Evolutionary conservation across 35 echinoderm and acorn worm genomes (phyloP), one percentile per base, ranked within the genome.

Genomic region (Ptychodera flava): DNA sequence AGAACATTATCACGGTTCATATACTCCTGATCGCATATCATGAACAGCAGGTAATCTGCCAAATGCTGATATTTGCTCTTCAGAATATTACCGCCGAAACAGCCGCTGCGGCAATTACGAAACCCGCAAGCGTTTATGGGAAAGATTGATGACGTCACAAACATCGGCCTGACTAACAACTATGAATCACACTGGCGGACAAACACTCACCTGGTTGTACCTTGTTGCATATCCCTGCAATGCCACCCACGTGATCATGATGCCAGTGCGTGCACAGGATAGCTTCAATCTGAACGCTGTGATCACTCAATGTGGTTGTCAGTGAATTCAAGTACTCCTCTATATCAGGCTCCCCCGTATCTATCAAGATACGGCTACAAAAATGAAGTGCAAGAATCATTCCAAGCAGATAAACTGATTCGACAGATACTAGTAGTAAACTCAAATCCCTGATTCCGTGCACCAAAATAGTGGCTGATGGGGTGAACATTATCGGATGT

Each of bases 221-320:
- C 87, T 82, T 92, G 16, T 83, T 31, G 33, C 83, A 80, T 28
- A 97, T 77, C 76, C 89, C 95, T 33, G 37, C 33, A 16, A 97
- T 93, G 28, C 95, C 95, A 0, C 95, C 95, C 38, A 77, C 81
- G 76, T 97, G 95, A 52, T 97, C 95, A 36, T 89, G 78, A 78
- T 97, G 95, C 92, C 92, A 97, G 78, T 97, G 95, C 28, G 95
- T 97, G 27, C 93, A 22, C 29, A 97, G 84, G 33, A 97, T 91
- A 33, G 88, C 86, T 76, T 97, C 87, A 79, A 97, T 82, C 22
- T 84, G 85, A 16, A 90, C 90, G 1, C 82, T 81, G 28, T 93
- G 87, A 31, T 91, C 87, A n/a, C 37, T 16, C 1, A 91, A 85
- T 15, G 87, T 91, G 2, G 86, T 93, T 90, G 88, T 93, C 14